phyloP scores from a whole-genome alignment of 2,113 vertebrate species.

The Percina caprodes region DNA sequence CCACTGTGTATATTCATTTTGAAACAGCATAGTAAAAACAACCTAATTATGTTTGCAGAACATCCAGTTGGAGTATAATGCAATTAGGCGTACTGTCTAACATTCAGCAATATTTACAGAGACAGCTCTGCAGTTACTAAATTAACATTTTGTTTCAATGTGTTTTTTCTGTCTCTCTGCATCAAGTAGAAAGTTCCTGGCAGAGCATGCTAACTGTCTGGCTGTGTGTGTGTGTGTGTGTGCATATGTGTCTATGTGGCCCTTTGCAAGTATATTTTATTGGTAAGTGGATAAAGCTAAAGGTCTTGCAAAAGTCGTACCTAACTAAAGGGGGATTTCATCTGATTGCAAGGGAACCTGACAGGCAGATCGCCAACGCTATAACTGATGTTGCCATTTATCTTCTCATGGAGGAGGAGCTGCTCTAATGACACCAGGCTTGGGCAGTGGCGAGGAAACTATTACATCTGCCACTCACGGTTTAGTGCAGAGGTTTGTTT shows the following conservation, averaged over 20 bases:
- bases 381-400: constrained; percentile 36
- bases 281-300: constrained; percentile 27
- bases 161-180: constrained; percentile 27
- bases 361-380: constrained; percentile 54
- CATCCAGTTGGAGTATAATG: constrained; percentile 42
- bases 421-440: constrained; percentile 50
- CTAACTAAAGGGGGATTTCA: constrained; percentile 45
- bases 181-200: constrained; percentile 7
- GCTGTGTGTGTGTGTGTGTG: constrained; percentile 14
- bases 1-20: constrained; percentile 27
- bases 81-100: constrained; percentile 48
- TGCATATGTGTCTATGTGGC: constrained; percentile 1
- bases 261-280: constrained; percentile 19
- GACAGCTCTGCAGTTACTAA: constrained; percentile 43
- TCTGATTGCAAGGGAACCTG: constrained; percentile 34
- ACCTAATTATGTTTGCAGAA: constrained; percentile 33
- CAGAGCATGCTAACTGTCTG: constrained; percentile 11
- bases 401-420: constrained; percentile 46
- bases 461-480: constrained; percentile 56
- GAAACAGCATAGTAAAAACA: background rate
- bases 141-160: constrained; percentile 52
- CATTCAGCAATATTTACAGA: constrained; percentile 29
- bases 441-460: constrained; percentile 40
- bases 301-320: constrained; percentile 35
- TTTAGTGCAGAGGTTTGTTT: constrained; percentile 59